These are phyloP conservation scores for Istiophorus platypterus DNA, from an alignment of 2,113 vertebrate species.

Conservation along the genomic window DNA sequence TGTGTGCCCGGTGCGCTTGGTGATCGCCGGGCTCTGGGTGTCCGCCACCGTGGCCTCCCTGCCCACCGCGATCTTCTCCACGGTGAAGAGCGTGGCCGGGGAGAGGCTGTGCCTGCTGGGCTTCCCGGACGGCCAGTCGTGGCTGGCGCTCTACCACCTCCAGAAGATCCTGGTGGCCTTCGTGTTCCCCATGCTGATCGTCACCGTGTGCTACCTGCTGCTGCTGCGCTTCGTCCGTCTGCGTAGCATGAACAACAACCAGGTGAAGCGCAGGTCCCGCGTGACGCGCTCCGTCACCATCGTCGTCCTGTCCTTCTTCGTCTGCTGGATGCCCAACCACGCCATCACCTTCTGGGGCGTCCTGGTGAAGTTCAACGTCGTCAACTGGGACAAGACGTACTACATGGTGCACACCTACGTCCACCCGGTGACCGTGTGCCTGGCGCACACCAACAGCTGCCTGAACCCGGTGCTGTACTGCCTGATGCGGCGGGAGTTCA, in stretches of 20 bases:
- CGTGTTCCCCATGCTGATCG: slow-evolving; percentile 86
- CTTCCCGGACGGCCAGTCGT: slow-evolving; percentile 88
- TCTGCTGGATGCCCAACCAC: slow-evolving; percentile 97
- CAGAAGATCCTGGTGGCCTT: slow-evolving; percentile 94
- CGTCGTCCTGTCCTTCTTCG: slow-evolving; percentile 93
- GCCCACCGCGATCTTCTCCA: slow-evolving; percentile 90
- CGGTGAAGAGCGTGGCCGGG: slow-evolving; percentile 84
- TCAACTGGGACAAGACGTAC: slow-evolving; percentile 89
- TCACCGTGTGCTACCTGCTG: slow-evolving; percentile 90
- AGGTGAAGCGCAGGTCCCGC: slow-evolving; percentile 86
- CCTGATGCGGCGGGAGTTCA: slow-evolving; percentile 92
- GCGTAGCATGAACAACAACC: slow-evolving; percentile 84
- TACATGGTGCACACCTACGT: slow-evolving; percentile 92
- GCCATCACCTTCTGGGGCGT: slow-evolving; percentile 94
- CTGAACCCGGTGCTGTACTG: slow-evolving; percentile 95
- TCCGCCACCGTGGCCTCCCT: slow-evolving; percentile 87
- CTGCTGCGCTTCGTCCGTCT: slow-evolving; percentile 90
- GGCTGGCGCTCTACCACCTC: slow-evolving; percentile 91
- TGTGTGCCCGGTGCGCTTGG: slow-evolving; percentile 85
- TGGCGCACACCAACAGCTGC: slow-evolving; percentile 95
- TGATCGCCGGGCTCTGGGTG: slow-evolving; percentile 89
- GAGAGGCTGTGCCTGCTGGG: slow-evolving; percentile 91
- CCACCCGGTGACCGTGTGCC: slow-evolving; percentile 92
- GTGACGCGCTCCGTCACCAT: slow-evolving; percentile 94
- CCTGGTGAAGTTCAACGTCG: slow-evolving; percentile 90